Percentiles rank a stretch among this genome's conserved stretches.
These are phyloP conservation scores for Botia almorhae DNA, from an alignment of 2,797 vertebrate species.

Conservation along the genomic window DNA sequence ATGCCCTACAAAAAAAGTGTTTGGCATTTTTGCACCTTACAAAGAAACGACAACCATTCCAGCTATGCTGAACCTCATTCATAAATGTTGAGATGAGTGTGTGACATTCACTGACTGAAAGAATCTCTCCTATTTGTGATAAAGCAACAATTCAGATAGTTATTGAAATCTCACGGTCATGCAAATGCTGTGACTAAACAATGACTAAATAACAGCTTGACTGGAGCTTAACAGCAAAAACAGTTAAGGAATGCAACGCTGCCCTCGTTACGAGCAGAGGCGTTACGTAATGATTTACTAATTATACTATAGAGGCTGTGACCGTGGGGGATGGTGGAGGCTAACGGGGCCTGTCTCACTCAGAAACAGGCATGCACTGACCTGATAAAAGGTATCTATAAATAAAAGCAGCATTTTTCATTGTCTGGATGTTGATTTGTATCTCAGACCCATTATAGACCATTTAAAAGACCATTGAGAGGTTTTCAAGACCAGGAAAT, in stretches of 20 bases:
- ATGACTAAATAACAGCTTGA: slow-evolving; percentile 21
- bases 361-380: slow-evolving; percentile 33
- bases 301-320: slow-evolving; percentile 1
- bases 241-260: slow-evolving; percentile 29
- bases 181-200: slow-evolving; percentile 27
- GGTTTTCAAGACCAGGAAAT: slow-evolving; percentile 52
- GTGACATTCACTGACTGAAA: slow-evolving; percentile 38
- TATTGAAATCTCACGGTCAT: slow-evolving; percentile 15
- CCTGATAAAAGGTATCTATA: slow-evolving; percentile 25
- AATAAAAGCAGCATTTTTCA: slow-evolving; percentile 40
- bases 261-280: slow-evolving; percentile 27
- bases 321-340: slow-evolving; percentile 7
- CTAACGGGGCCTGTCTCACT: slow-evolving; percentile 2
- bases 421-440: slow-evolving; percentile 54
- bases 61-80: neutral
- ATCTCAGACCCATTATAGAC: slow-evolving; percentile 39
- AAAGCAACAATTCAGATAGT: slow-evolving; percentile 38
- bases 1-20: neutral
- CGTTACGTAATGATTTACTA: slow-evolving; percentile 53
- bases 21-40: neutral
- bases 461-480: slow-evolving; percentile 37
- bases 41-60: neutral
- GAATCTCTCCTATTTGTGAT: slow-evolving; percentile 49
- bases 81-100: slow-evolving; percentile 30
- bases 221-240: slow-evolving; percentile 29